phyloP scores from a whole-genome alignment of 2,113 vertebrate genomes.

The Limanda limanda region DNA sequence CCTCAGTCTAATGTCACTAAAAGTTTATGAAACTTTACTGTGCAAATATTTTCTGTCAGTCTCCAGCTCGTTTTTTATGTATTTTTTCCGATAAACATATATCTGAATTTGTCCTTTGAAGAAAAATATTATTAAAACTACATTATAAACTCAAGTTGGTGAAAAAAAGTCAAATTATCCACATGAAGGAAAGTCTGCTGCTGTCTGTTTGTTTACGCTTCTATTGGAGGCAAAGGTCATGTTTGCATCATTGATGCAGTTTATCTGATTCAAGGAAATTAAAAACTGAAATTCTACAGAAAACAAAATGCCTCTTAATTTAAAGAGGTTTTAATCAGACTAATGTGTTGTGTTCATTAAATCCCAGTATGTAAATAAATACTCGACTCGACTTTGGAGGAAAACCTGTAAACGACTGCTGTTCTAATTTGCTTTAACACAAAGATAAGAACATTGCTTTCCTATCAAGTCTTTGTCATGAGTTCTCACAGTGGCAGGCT shows the following conservation, averaged over 20 bases:
- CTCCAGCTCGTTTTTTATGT: no score
- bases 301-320: background rate
- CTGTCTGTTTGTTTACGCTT: no score
- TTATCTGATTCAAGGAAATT: background rate
- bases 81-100: no score
- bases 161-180: no score
- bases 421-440: slow-evolving; percentile 28
- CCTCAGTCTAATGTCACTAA: background rate
- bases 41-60: no score
- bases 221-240: background rate
- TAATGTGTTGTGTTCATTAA: background rate
- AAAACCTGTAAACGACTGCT: slow-evolving; percentile 3
- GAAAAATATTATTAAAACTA: no score
- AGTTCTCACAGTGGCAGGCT: slow-evolving; percentile 57
- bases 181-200: no score
- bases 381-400: background rate
- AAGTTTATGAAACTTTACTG: no score
- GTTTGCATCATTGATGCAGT: background rate
- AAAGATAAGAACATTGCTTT: slow-evolving; percentile 47
- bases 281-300: background rate
- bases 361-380: slow-evolving; percentile 14
- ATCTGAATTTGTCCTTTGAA: no score
- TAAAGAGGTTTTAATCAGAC: background rate
- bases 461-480: slow-evolving; percentile 30
- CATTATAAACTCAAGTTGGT: no score